phyloP scores from a whole-genome alignment of 1,140 invertebrate genomes.

The Zaprionus taronus region DNA sequence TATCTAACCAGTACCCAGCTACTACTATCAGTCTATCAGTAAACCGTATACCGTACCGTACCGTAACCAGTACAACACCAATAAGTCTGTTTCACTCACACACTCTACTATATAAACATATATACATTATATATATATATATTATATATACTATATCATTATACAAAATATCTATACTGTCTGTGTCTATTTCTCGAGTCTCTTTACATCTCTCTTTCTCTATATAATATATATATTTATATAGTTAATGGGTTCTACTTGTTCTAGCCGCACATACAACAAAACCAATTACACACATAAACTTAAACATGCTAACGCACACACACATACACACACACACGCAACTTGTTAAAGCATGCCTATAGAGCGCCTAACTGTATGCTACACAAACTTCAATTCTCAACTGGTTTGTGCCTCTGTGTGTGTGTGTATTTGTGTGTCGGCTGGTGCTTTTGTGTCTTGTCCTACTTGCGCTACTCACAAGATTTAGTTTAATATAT shows the following conservation, averaged over 20 bases:
- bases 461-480: slow-evolving; percentile 47
- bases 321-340: slow-evolving; percentile 8
- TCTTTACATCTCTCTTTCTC: slow-evolving; percentile 12
- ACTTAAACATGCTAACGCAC: slow-evolving; percentile 9
- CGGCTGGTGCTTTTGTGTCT: slow-evolving; percentile 44
- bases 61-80: slow-evolving; percentile 27
- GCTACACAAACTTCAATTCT: slow-evolving; percentile 29
- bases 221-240: slow-evolving; percentile 27
- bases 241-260: slow-evolving; percentile 36
- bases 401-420: slow-evolving; percentile 17
- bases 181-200: slow-evolving; percentile 35
- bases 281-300: slow-evolving; percentile 6
- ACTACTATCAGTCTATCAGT: slow-evolving; percentile 46
- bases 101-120: slow-evolving; percentile 22
- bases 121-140: slow-evolving; percentile 12
- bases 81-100: slow-evolving; percentile 34
- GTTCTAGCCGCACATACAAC: slow-evolving; percentile 34
- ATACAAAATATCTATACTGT: slow-evolving; percentile 31
- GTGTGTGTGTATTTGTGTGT: slow-evolving; percentile 16
- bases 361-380: slow-evolving; percentile 22
- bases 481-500: slow-evolving; percentile 28
- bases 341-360: slow-evolving; percentile 26
- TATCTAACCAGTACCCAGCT: slow-evolving; percentile 30
- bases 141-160: slow-evolving; percentile 6
- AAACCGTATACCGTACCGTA: slow-evolving; percentile 18